Evolutionary conservation across 2,797 vertebrate species (phyloP), one percentile per base, ranked within the genome.

Genomic region (Megaceryle alcyon): DNA sequence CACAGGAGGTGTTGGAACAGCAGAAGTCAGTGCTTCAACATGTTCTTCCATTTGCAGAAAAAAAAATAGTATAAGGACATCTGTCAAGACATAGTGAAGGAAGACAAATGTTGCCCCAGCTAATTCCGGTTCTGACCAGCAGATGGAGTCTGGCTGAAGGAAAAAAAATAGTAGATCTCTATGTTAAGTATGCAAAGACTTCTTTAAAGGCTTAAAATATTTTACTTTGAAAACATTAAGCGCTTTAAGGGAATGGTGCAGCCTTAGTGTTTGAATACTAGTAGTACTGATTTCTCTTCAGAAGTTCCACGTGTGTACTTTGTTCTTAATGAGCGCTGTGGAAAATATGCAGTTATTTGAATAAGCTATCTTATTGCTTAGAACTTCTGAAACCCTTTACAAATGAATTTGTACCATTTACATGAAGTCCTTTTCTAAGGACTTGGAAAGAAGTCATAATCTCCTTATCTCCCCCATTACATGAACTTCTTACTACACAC

Each of bases 71-170:
- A 1, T 28, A 19, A 41, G 65, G 29, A 20, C 46, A 9, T 35
- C 20, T 88, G 26, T 60, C 76, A 37, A 63, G 49, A 17, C 4
- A 2, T 6, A 57, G 15, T 39, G 69, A 35, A 72, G 43, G 10
- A 84, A 56, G 43, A 26, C 1, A 28, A 54, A 15, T 59, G 26
- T 21, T 77, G 22, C 12, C 41, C 16, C 9, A 7, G n/a, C 29
- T 90, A 23, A 13, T 86, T 85, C 51, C 15, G 5, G 6, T 79
- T 90, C 44, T 4, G 28, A 57, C 95, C 95, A 92, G 85, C 85
- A 95, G 94, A 41, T 94, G 92, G 95, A 82, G 89, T 53, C 22
- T 66, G 28, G 31, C 53, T 71, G 76, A 91, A 86, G 43, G 5
- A 46, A 79, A 69, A 20, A 19, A 0, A 14, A 57, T 69, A 69